Conservation (phyloP, 37 sponge, comb jelly and placozoan species). For the Spongia lamella region DNA sequence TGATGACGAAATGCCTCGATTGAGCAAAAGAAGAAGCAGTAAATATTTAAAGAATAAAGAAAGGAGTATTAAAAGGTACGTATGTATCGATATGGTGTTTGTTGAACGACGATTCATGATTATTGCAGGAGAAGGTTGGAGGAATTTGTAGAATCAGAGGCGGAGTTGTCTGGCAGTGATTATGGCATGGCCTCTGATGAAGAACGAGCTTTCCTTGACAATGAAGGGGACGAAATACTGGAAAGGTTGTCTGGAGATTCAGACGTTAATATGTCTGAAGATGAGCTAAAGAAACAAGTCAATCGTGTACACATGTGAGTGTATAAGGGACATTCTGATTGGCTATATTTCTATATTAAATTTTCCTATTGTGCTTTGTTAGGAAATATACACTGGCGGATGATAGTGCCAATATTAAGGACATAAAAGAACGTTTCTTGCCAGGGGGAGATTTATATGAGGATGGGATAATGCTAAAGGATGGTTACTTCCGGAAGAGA, state of each 20-base stretch:
- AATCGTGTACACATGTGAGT: slow-evolving; percentile 84
- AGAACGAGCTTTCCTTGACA: slow-evolving; percentile 6
- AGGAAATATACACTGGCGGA: slow-evolving; percentile 78
- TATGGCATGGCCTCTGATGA: slow-evolving; percentile 60
- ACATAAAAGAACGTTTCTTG: slow-evolving; percentile 79
- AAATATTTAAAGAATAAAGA: neutral
- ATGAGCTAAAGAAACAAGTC: slow-evolving; percentile 73
- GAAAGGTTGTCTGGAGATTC: slow-evolving; percentile 60
- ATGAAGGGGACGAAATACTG: slow-evolving; percentile 22
- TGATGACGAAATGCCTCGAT: slow-evolving; percentile 53
- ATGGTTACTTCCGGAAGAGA: slow-evolving; percentile 85
- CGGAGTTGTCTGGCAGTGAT: slow-evolving; percentile 87
- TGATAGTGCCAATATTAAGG: slow-evolving; percentile 73
- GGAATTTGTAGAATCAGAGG: slow-evolving; percentile 88
- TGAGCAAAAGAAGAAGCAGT: slow-evolving; percentile 27
- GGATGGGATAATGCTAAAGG: slow-evolving; percentile 76
- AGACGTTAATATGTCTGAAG: slow-evolving; percentile 57
- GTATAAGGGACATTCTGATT: too few relatives aligned
- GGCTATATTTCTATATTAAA: too few relatives aligned
- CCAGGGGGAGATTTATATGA: slow-evolving; percentile 82
- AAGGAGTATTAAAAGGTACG: neutral
- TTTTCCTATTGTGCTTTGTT: neutral
- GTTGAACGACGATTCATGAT: neutral
- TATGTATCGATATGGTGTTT: neutral
- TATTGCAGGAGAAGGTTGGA: slow-evolving; percentile 61